Conservation (phyloP, 2,113 vertebrate species). For the Brachionichthys hirsutus region DNA sequence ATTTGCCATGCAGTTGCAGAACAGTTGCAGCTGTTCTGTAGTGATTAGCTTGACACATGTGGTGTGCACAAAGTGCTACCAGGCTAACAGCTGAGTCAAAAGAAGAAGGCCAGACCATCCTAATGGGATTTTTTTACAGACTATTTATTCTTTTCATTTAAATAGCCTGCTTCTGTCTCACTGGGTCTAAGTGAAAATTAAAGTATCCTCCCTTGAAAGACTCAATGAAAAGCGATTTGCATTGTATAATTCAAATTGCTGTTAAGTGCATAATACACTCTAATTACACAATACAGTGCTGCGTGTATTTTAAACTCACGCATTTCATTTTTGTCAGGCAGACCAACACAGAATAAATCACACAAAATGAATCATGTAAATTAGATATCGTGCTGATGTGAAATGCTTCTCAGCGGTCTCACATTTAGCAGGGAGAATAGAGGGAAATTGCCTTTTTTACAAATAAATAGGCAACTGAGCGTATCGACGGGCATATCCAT, state of each 20-base stretch:
- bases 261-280: constrained; percentile 67
- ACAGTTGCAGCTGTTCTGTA: constrained; percentile 61
- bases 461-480: too few species aligned
- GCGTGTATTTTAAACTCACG: constrained; percentile 63
- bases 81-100: constrained; percentile 69
- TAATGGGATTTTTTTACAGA: constrained; percentile 40
- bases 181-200: constrained; percentile 41
- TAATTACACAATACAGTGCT: constrained; percentile 64
- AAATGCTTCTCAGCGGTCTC: constrained; percentile 14
- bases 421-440: constrained; percentile 7
- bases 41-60: constrained; percentile 64
- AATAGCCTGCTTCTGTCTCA: constrained; percentile 18
- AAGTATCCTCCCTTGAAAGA: constrained; percentile 58
- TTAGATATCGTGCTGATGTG: constrained; percentile 41
- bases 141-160: neutral
- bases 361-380: constrained; percentile 54
- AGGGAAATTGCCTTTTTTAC: neutral
- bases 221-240: constrained; percentile 60
- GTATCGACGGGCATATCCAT: neutral
- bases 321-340: constrained; percentile 54
- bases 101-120: constrained; percentile 37
- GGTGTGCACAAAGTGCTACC: constrained; percentile 64
- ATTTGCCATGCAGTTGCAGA: constrained; percentile 36
- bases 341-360: constrained; percentile 49
- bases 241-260: constrained; percentile 71